A percentile compares a stretch with the other conserved stretches of the same genome.
Conservation (phyloP, 2,797 vertebrate species). For the Epinephelus coioides region DNA sequence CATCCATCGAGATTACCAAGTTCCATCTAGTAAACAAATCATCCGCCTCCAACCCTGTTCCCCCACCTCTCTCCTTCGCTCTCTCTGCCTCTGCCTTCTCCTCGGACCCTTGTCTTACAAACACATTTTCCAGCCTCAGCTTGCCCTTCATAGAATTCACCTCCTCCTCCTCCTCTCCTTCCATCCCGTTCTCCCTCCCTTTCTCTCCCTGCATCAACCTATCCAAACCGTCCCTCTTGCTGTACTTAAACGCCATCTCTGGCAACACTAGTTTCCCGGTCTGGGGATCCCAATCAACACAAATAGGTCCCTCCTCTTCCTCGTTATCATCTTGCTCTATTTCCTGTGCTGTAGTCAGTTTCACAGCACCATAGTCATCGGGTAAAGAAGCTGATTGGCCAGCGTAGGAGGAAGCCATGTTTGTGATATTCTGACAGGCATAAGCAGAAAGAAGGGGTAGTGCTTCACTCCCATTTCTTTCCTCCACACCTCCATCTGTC, state of each 20-base stretch:
- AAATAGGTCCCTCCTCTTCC: constrained; percentile 10
- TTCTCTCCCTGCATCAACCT: constrained; percentile 7
- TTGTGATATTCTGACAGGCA: constrained; percentile 19
- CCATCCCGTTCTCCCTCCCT: not conserved
- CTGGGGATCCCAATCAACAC: constrained; percentile 53
- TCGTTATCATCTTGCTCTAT: constrained; percentile 9
- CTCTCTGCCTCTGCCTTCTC: constrained; percentile 33
- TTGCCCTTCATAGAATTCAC: not conserved
- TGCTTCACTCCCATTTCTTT: constrained; percentile 16
- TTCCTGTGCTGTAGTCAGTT: not conserved
- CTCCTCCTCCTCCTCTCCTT: constrained; percentile 2
- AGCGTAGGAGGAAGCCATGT: not conserved
- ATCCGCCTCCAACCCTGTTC: constrained; percentile 3
- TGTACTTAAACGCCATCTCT: not conserved
- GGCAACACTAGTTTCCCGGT: constrained; percentile 44
- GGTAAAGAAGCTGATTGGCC: constrained; percentile 11
- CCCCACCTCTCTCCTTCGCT: not conserved
- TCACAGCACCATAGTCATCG: constrained; percentile 36
- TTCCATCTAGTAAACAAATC: constrained; percentile 62
- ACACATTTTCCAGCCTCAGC: constrained; percentile 60
- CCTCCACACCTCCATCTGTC: constrained; percentile 3
- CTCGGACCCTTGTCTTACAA: constrained; percentile 62
- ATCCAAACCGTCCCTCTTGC: not conserved
- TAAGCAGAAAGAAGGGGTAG: constrained; percentile 47
- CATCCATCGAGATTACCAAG: constrained; percentile 55